These are phyloP conservation scores for Chironomus riparius DNA, from an alignment of 2,888 invertebrate genomes.

Conservation along the genomic window DNA sequence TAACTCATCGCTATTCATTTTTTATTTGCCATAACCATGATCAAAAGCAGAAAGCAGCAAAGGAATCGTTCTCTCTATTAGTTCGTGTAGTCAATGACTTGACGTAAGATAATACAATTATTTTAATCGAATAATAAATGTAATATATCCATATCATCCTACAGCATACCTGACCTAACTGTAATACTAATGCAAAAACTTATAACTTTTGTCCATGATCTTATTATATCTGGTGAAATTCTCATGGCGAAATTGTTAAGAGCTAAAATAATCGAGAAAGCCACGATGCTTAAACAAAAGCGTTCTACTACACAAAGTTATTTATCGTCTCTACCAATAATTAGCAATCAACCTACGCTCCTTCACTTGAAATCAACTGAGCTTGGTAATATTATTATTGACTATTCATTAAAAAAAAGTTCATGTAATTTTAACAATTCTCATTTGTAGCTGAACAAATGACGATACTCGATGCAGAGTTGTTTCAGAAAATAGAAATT, in stretches of 20 bases:
- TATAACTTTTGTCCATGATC: constrained; percentile 88
- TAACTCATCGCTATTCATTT: constrained; percentile 55
- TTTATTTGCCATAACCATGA: constrained; percentile 61
- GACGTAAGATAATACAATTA: constrained; percentile 60
- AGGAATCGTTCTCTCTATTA: constrained; percentile 84
- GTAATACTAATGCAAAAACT: constrained; percentile 68
- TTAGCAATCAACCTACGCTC: constrained; percentile 54
- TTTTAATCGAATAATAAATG: constrained; percentile 11
- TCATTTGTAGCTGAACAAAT: constrained; percentile 78
- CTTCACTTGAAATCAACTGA: constrained; percentile 90
- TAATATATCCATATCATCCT: constrained; percentile 31
- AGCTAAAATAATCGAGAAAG: constrained; percentile 81
- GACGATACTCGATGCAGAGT: constrained; percentile 89
- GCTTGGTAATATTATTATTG: constrained; percentile 41
- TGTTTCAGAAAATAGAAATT: constrained; percentile 94
- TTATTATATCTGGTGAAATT: constrained; percentile 86
- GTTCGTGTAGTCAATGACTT: constrained; percentile 93
- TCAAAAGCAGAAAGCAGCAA: constrained; percentile 64
- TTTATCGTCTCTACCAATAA: constrained; percentile 46
- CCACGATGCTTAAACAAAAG: background rate
- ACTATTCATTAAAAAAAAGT: background rate
- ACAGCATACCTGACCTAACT: constrained; percentile 75
- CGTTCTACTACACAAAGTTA: background rate
- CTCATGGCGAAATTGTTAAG: constrained; percentile 83
- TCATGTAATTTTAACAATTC: background rate